A percentile compares a stretch with the other conserved stretches of the same genome.
Conservation (phyloP, 1,140 invertebrate species). For the Drosophila burlai region DNA sequence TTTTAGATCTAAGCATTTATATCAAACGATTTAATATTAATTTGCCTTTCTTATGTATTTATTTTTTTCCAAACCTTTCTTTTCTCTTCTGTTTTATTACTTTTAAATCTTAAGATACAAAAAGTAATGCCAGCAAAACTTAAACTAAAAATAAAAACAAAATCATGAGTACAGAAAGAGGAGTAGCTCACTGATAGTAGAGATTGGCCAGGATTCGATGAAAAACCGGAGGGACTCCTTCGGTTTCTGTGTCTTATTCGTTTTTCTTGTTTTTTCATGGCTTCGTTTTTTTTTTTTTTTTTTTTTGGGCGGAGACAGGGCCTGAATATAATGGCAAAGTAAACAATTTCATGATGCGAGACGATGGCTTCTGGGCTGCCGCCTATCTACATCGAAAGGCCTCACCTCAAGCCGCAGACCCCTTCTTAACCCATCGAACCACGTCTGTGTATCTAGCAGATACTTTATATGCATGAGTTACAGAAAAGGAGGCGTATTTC, state of each 20-base stretch:
- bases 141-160: slow-evolving; percentile 1
- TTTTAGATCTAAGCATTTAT: no score
- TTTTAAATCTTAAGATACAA: no score
- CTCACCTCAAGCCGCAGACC: slow-evolving; percentile 29
- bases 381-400: slow-evolving; percentile 45
- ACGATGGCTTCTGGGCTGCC: slow-evolving; percentile 55
- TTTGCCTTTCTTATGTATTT: no score
- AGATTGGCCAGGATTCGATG: slow-evolving; percentile 44
- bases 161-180: slow-evolving; percentile 5
- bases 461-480: slow-evolving; percentile 58
- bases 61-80: no score
- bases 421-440: slow-evolving; percentile 32
- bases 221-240: slow-evolving; percentile 1
- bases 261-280: not conserved
- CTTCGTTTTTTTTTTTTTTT: slow-evolving; percentile 1
- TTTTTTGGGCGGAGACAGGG: slow-evolving; percentile 7
- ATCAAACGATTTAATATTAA: no score
- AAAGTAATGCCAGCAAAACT: no score
- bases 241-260: slow-evolving; percentile 13
- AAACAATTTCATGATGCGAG: slow-evolving; percentile 57
- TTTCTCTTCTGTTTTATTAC: no score
- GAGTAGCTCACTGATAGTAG: slow-evolving; percentile 8
- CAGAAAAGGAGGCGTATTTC: slow-evolving; percentile 52
- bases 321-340: slow-evolving; percentile 51
- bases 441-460: slow-evolving; percentile 53